These are phyloP conservation scores for Hetaerina titia DNA, from an alignment of 2,888 invertebrate genomes.

Conservation along the genomic window DNA sequence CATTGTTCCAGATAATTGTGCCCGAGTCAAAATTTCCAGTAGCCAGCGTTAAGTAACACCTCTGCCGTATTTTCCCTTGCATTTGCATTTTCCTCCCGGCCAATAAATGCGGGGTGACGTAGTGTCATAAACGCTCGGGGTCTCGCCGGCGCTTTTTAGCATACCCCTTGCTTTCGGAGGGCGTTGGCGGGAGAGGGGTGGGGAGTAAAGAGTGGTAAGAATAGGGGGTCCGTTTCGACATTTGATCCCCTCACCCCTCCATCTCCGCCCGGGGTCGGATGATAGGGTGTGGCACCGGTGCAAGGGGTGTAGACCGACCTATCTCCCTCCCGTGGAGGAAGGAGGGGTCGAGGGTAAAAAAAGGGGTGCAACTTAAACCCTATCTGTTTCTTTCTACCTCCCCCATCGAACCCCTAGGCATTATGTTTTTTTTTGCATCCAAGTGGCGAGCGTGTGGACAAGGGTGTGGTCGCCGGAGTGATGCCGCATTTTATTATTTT, in stretches of 20 bases:
- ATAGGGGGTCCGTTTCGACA: not conserved
- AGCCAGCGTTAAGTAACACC: no score
- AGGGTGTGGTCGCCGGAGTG: conserved; percentile 32
- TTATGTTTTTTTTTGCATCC: not conserved
- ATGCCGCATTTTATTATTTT: not conserved
- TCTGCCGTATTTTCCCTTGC: no score
- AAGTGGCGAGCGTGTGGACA: not conserved
- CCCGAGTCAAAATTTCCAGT: no score
- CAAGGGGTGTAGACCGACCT: not conserved
- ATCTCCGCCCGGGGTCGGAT: not conserved
- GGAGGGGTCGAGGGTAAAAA: not conserved
- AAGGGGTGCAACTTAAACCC: not conserved
- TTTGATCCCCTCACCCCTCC: not conserved
- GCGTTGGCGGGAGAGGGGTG: no score
- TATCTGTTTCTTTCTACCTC: not conserved
- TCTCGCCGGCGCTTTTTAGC: not conserved
- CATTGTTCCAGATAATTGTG: not conserved
- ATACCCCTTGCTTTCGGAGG: not conserved
- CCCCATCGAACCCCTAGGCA: not conserved
- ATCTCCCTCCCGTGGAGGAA: not conserved
- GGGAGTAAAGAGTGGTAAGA: no score
- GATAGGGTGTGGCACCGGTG: not conserved
- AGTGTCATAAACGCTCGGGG: no score
- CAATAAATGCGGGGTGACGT: no score
- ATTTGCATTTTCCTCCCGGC: no score